phyloP scores from a whole-genome alignment of 2,888 invertebrate species.

The Notodonta dromedarius region DNA sequence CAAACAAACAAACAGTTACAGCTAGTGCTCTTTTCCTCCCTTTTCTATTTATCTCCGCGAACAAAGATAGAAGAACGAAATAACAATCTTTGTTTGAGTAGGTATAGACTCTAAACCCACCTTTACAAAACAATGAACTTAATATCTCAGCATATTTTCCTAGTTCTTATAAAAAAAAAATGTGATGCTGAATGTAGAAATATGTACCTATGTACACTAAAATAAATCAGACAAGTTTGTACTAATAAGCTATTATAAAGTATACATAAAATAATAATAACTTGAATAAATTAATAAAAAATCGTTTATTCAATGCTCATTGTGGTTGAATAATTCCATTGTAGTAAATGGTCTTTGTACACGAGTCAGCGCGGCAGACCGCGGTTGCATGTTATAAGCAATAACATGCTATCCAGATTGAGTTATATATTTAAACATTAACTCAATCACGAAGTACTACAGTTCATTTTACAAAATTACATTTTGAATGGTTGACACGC shows the following conservation, averaged over 20 bases:
- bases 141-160: no score
- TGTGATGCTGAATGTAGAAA: neutral
- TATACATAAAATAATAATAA: constrained; percentile 10
- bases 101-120: no score
- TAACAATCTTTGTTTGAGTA: no score
- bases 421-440: neutral
- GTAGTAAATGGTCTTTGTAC: constrained; percentile 48
- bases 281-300: constrained; percentile 34
- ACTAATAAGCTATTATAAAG: neutral
- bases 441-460: neutral
- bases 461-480: neutral
- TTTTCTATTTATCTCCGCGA: no score
- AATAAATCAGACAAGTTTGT: constrained; percentile 18
- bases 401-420: constrained; percentile 13
- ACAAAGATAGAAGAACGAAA: no score
- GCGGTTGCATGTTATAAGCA: constrained; percentile 17
- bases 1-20: neutral
- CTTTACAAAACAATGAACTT: no score
- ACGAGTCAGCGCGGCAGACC: constrained; percentile 49
- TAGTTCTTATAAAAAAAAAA: no score
- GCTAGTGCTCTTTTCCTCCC: no score
- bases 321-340: constrained; percentile 56
- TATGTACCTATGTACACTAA: constrained; percentile 13
- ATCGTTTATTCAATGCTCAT: constrained; percentile 57
- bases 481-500: neutral